These are phyloP conservation scores for Idris sp. DNA, from an alignment of 1,140 invertebrate species.

Conservation along the genomic window DNA sequence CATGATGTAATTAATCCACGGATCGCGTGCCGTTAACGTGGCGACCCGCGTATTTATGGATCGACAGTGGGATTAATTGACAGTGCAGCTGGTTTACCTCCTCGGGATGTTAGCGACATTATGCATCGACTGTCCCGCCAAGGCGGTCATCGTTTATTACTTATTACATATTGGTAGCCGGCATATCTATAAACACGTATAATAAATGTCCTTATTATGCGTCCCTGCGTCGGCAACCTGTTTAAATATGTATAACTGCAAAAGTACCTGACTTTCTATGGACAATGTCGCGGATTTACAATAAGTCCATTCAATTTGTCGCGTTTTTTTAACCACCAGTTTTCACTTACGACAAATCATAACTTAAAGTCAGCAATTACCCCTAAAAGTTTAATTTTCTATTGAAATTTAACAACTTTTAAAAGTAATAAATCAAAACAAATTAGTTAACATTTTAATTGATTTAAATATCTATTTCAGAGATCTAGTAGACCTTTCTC, in stretches of 20 bases:
- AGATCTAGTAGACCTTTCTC: no score
- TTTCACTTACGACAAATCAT: no score
- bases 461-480: no score
- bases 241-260: constrained; percentile 36
- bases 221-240: constrained; percentile 10
- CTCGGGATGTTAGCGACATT: constrained; percentile 39
- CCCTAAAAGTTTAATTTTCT: no score
- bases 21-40: constrained; percentile 52
- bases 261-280: constrained; percentile 25
- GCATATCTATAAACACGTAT: constrained; percentile 35
- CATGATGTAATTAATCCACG: constrained; percentile 58
- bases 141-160: constrained; percentile 36
- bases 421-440: no score
- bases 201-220: constrained; percentile 55
- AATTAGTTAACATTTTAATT: no score
- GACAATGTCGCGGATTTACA: no score
- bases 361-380: no score
- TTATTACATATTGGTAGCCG: constrained; percentile 33
- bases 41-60: constrained; percentile 55
- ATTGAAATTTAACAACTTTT: no score
- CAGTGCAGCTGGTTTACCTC: constrained; percentile 54
- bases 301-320: constrained; percentile 6
- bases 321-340: no score
- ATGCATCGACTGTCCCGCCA: constrained; percentile 13
- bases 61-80: constrained; percentile 61